A percentile compares a stretch with the other conserved stretches of the same genome.
phyloP scores from a whole-genome alignment of 2,888 invertebrate genomes.

The Deilephila porcellus region DNA sequence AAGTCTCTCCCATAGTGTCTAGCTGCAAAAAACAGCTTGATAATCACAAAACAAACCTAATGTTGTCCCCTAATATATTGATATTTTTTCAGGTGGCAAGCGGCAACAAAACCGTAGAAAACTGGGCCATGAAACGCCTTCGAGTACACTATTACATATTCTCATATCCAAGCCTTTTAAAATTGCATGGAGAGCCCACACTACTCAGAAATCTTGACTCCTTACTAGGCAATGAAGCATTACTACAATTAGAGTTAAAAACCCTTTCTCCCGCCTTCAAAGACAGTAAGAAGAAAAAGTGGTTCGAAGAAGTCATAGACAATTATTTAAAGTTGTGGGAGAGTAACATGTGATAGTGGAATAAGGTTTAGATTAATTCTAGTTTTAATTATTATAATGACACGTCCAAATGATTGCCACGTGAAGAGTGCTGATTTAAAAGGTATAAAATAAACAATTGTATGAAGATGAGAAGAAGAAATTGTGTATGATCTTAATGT shows the following conservation, averaged over 20 bases:
- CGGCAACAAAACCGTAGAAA: slow-evolving; percentile 90
- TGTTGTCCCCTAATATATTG: too few species aligned
- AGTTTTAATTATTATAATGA: slow-evolving; percentile 16
- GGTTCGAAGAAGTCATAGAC: slow-evolving; percentile 95
- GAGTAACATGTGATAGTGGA: slow-evolving; percentile 89
- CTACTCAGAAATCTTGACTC: slow-evolving; percentile 89
- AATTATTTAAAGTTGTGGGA: slow-evolving; percentile 96
- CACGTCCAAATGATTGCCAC: slow-evolving; percentile 10
- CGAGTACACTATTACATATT: slow-evolving; percentile 92
- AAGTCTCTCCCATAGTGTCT: too few species aligned
- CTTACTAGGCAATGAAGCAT: slow-evolving; percentile 91
- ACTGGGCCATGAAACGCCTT: slow-evolving; percentile 89
- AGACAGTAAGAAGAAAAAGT: slow-evolving; percentile 89
- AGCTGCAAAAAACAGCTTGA: too few species aligned
- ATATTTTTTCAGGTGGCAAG: slow-evolving; percentile 85
- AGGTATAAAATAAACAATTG: background rate
- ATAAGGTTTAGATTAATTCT: slow-evolving; percentile 38
- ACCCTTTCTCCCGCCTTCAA: slow-evolving; percentile 92
- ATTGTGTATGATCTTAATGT: background rate
- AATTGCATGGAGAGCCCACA: slow-evolving; percentile 91
- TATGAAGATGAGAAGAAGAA: background rate
- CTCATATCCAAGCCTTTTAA: slow-evolving; percentile 91
- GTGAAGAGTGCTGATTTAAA: background rate
- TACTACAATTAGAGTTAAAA: slow-evolving; percentile 92
- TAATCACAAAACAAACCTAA: too few species aligned